Base-by-base conservation (phyloP, 1,140 invertebrate genomes). In the Diorhabda carinulata region DNA sequence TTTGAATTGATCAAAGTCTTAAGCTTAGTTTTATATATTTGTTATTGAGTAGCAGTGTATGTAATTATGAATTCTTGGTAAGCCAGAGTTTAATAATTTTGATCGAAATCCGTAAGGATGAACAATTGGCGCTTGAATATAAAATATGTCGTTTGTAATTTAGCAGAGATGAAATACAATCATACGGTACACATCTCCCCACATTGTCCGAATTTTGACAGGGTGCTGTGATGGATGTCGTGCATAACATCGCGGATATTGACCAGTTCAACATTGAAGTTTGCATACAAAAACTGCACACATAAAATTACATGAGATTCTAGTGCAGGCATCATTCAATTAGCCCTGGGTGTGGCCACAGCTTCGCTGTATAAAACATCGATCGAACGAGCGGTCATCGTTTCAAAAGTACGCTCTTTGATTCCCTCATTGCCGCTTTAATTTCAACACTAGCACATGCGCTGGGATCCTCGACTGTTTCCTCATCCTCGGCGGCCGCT, bases 311-410 rank as follows among this genome's bases (percentile, higher is more conserved):
- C 70, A 74, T 74, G 70, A 70, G 72, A 74, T 70, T 74, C 70
- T 71, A 70, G 73, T 74, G 74, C 73, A 75, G 73, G 73, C 76
- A 77, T 78, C 77, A 80, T 80, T 80, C 78, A 80, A 80, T 80
- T 80, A 80, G 77, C 69, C 73, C 76, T 77, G 79, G 79, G 78
- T 80, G 79, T 80, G 78, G 78, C 79, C 78, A 78, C 75, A 74
- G 74, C 77, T 68, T 75, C 75, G 78, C 77, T 79, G 76, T 81
- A 80, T 80, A 81, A 81, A 81, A 81, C 79, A 81, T 81, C 79
- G 79, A 81, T 81, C 79, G 79, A 79, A 80, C 79, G 75, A 81
- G 77, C 79, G 79, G 79, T 81, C 79, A 81, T 81, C 79, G 79
- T 78, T 79, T 81, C 74, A 81, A 81, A 81, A 81, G 78, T 81